Conservation (phyloP, 2,888 invertebrate genomes). For the Melinopterus prodromus region DNA sequence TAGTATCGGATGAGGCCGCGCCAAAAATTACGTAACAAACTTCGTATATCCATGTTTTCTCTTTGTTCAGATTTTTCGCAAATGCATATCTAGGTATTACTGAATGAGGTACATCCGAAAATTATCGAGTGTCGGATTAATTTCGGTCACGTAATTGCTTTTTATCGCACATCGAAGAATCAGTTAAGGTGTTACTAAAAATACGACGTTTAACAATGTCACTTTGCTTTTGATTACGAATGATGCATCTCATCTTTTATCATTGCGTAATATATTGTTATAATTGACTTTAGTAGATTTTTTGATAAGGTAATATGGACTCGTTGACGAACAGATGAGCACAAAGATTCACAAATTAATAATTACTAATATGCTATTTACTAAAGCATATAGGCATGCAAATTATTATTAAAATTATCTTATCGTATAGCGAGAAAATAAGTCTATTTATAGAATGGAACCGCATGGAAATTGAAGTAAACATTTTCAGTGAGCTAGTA, state of each 20-base stretch:
- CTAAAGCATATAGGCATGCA: too few species aligned
- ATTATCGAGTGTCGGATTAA: background rate
- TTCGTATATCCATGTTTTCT: background rate
- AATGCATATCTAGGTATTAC: background rate
- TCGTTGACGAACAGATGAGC: too few species aligned
- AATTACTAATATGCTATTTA: too few species aligned
- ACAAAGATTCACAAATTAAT: too few species aligned
- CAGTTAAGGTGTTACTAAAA: background rate
- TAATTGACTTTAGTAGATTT: background rate
- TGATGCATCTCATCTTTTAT: background rate
- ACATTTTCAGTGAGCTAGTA: background rate
- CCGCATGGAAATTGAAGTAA: background rate
- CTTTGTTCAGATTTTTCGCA: background rate
- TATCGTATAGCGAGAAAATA: background rate
- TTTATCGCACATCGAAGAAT: background rate
- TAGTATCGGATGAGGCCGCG: background rate
- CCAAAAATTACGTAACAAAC: background rate
- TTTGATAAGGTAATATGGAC: background rate
- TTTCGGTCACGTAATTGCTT: background rate
- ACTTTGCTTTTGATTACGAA: background rate
- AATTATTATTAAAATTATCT: too few species aligned
- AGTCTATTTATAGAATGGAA: background rate
- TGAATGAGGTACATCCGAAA: background rate
- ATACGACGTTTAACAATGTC: background rate
- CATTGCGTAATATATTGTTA: background rate